Conservation (phyloP, 2,797 vertebrate genomes). For the Scolopax rusticola region DNA sequence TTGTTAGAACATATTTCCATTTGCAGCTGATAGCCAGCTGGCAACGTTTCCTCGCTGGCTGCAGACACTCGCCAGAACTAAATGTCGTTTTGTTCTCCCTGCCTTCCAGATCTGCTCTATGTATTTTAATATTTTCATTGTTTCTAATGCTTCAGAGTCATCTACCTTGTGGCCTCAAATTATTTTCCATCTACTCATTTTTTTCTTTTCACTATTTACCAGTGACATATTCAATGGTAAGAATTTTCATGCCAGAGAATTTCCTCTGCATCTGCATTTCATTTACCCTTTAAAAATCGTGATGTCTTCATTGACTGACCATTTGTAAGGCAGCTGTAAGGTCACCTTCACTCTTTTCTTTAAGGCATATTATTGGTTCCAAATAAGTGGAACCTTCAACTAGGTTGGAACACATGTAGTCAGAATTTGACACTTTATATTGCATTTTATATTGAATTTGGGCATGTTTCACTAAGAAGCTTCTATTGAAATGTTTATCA, state of each 20-base stretch:
- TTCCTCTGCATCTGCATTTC: background rate
- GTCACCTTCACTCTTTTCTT: background rate
- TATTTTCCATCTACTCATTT: background rate
- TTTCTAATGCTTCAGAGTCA: background rate
- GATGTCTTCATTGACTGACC: background rate
- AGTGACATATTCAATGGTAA: background rate
- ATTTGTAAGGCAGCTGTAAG: slow-evolving; percentile 9
- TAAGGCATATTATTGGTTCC: background rate
- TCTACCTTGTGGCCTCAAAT: background rate
- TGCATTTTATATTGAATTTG: background rate
- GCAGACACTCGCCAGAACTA: background rate
- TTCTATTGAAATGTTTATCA: background rate
- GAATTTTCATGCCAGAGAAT: background rate
- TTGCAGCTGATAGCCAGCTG: slow-evolving; percentile 22
- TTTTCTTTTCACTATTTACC: background rate
- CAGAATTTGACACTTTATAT: background rate
- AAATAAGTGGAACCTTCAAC: background rate
- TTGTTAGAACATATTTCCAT: slow-evolving; percentile 51
- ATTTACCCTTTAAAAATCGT: slow-evolving; percentile 27
- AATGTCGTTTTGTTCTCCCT: background rate
- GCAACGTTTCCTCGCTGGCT: background rate
- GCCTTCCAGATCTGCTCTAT: background rate
- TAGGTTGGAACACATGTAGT: background rate
- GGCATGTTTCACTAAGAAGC: background rate
- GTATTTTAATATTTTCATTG: background rate